A percentile compares a stretch with the other conserved stretches of the same genome.
Evolutionary conservation across 2,888 invertebrate species (phyloP).

Genomic region (Tetanocera ferruginea): DNA sequence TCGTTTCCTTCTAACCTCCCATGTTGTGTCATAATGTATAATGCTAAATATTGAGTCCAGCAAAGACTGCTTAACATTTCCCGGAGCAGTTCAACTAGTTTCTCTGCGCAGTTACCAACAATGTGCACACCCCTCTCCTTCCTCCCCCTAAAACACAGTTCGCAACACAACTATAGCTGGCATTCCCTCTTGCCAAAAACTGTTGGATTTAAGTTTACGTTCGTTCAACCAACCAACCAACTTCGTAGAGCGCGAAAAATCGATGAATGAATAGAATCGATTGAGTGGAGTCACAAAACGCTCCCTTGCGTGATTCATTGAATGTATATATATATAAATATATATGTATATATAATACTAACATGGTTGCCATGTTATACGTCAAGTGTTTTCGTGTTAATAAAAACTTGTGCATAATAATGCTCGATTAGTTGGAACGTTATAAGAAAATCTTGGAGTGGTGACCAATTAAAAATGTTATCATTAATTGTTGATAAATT

Average conservation of each 20-base stretch:
- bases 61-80: background rate
- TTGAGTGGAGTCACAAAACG: constrained; percentile 49
- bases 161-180: background rate
- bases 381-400: background rate
- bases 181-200: too few relatives aligned
- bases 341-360: too few relatives aligned
- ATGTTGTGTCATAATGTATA: constrained; percentile 2
- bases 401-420: too few relatives aligned
- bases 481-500: too few relatives aligned
- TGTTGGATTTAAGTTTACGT: too few relatives aligned
- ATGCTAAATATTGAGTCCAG: background rate
- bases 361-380: constrained; percentile 45
- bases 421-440: too few relatives aligned
- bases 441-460: too few relatives aligned
- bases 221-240: too few relatives aligned
- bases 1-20: constrained; percentile 4
- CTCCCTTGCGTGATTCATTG: background rate
- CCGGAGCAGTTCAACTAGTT: constrained; percentile 23
- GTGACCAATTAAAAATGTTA: too few relatives aligned
- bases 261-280: constrained; percentile 71
- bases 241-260: constrained; percentile 63
- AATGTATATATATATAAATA: background rate
- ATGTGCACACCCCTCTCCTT: background rate
- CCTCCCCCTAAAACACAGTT: background rate
- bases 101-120: background rate